phyloP scores from a whole-genome alignment of 2,797 vertebrate species.

The Tokudaia muenninki region DNA sequence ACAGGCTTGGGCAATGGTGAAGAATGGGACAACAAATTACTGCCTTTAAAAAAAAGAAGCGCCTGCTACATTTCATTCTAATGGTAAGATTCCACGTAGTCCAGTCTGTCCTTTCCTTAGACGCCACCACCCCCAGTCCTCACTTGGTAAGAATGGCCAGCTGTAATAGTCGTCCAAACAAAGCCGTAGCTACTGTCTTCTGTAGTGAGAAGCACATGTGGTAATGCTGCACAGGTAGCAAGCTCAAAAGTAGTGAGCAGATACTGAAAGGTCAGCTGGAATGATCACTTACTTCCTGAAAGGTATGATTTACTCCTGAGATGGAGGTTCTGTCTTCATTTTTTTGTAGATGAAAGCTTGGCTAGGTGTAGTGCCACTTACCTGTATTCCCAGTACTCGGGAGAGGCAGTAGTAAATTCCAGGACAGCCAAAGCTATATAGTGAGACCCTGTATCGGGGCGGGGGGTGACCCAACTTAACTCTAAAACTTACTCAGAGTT shows the following conservation, averaged over 20 bases:
- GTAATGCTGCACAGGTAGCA: neutral
- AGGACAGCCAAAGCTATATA: no score
- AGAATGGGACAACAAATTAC: neutral
- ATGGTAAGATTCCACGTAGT: neutral
- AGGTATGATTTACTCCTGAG: neutral
- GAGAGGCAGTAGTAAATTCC: no score
- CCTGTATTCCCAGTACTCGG: no score
- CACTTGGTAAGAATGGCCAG: neutral
- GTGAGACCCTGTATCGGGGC: neutral
- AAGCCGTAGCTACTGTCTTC: neutral
- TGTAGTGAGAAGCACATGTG: neutral
- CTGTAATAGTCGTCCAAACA: neutral
- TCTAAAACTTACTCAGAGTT: neutral
- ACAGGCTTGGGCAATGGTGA: neutral
- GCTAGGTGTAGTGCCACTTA: neutral
- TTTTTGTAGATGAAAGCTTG: conserved; percentile 6
- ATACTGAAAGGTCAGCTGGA: neutral
- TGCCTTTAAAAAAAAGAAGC: neutral
- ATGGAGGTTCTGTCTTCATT: neutral
- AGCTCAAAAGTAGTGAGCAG: neutral
- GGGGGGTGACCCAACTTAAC: neutral
- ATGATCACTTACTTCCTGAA: neutral
- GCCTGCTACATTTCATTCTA: neutral
- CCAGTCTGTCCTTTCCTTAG: neutral
- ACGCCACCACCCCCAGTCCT: no score